Evolutionary conservation across 2,888 invertebrate genomes (phyloP).

Genomic region (Diaprepes abbreviatus): DNA sequence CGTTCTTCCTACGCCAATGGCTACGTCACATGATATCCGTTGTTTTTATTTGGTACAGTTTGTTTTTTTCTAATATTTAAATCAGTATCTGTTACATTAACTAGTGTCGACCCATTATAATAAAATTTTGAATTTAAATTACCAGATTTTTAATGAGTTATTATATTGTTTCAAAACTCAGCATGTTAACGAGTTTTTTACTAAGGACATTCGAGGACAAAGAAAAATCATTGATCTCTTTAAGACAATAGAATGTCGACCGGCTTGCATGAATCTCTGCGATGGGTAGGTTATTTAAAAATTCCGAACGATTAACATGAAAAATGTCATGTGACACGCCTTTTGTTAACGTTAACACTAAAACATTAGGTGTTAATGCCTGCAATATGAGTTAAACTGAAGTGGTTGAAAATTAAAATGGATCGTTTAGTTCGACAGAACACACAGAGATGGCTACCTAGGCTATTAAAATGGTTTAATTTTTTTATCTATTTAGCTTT

Average conservation of each 20-base stretch:
- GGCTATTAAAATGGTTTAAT: no score
- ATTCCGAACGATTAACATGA: not conserved
- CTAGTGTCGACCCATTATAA: slow-evolving; percentile 28
- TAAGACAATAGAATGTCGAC: slow-evolving; percentile 21
- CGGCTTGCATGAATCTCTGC: not conserved
- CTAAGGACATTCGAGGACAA: slow-evolving; percentile 38
- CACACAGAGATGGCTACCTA: no score
- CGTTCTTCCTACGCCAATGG: slow-evolving; percentile 36
- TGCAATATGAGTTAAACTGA: no score
- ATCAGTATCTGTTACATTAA: slow-evolving; percentile 32
- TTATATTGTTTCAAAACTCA: slow-evolving; percentile 36
- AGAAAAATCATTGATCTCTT: slow-evolving; percentile 26
- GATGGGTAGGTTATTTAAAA: slow-evolving; percentile 7
- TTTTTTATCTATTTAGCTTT: no score
- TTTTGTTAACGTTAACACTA: not conserved
- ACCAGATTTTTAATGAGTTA: slow-evolving; percentile 33
- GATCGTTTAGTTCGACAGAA: no score
- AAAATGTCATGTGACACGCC: not conserved
- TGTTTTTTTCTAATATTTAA: slow-evolving; percentile 40
- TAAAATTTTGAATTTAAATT: slow-evolving; percentile 40
- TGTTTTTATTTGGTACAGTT: slow-evolving; percentile 33
- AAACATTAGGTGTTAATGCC: no score
- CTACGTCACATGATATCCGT: slow-evolving; percentile 28
- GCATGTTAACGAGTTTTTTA: slow-evolving; percentile 31
- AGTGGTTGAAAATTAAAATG: no score